phyloP scores from a whole-genome alignment of 2,888 invertebrate genomes.

The Orthosia cruda region DNA sequence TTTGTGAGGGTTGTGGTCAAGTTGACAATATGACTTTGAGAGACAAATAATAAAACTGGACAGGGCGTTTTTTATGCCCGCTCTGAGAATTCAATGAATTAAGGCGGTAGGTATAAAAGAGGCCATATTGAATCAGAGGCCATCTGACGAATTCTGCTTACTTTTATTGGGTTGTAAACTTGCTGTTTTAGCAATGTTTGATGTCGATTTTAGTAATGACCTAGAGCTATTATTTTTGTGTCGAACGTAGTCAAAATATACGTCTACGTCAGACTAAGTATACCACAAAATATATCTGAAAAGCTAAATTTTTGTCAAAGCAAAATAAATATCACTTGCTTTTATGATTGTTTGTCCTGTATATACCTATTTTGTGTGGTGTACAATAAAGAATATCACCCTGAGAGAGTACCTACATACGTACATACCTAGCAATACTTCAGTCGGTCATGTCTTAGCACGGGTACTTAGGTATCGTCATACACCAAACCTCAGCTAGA shows the following conservation, averaged over 20 bases:
- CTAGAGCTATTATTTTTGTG: constrained; percentile 20
- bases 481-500: not conserved
- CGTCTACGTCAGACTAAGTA: not conserved
- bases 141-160: constrained; percentile 42
- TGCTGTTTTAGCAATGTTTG: constrained; percentile 12
- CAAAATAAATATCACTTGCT: not conserved
- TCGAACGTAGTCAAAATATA: not conserved
- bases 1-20: constrained; percentile 50
- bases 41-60: constrained; percentile 54
- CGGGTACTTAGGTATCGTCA: not conserved
- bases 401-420: not conserved
- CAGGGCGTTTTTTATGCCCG: constrained; percentile 27
- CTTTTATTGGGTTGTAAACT: constrained; percentile 40
- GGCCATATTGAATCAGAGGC: constrained; percentile 35
- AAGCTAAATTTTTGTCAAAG: not conserved
- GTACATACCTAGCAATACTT: not conserved
- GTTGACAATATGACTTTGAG: constrained; percentile 44
- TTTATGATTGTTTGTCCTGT: no score
- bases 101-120: constrained; percentile 33
- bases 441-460: no score
- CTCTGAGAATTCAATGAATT: constrained; percentile 40
- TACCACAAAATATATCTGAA: not conserved
- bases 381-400: no score
- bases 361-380: no score
- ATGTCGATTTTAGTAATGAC: constrained; percentile 1